phyloP scores from a whole-genome alignment of 2,797 vertebrate genomes.

The Danionella dracula region DNA sequence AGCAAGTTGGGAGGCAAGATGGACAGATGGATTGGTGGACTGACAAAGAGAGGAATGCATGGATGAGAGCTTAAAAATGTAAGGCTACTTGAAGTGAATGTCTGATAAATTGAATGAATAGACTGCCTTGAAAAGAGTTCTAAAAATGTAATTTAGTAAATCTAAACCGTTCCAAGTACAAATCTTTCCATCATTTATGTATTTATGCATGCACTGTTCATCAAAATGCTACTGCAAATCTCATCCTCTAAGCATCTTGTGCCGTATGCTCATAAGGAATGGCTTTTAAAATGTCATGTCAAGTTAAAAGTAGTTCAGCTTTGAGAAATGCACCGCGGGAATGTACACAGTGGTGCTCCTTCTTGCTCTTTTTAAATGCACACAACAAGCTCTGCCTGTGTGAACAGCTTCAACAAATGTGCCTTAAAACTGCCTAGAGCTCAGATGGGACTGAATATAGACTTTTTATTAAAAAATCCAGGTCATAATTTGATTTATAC shows the following conservation, averaged over 20 bases:
- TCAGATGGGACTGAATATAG: too few species aligned
- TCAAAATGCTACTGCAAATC: not conserved
- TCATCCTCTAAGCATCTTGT: not conserved
- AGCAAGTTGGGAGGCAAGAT: not conserved
- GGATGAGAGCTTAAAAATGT: too few species aligned
- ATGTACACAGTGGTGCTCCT: not conserved
- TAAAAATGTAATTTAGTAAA: too few species aligned
- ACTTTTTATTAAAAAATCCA: too few species aligned
- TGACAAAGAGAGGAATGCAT: not conserved
- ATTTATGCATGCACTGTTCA: too few species aligned
- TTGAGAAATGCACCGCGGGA: not conserved
- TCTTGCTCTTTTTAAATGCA: not conserved
- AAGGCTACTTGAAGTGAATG: not conserved
- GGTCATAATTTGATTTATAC: too few species aligned
- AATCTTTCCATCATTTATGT: too few species aligned
- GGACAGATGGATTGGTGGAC: not conserved
- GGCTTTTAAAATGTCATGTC: slow-evolving; percentile 1
- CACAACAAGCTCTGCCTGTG: not conserved
- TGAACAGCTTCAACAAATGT: not conserved
- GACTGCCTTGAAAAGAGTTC: not conserved
- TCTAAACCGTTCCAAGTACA: too few species aligned
- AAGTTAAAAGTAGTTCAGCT: slow-evolving; percentile 2
- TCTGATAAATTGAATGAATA: not conserved
- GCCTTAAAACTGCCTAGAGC: not conserved
- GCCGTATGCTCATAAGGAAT: not conserved